Evolutionary conservation across 2,113 vertebrate species (phyloP).

Genomic region (Strigops habroptila): DNA sequence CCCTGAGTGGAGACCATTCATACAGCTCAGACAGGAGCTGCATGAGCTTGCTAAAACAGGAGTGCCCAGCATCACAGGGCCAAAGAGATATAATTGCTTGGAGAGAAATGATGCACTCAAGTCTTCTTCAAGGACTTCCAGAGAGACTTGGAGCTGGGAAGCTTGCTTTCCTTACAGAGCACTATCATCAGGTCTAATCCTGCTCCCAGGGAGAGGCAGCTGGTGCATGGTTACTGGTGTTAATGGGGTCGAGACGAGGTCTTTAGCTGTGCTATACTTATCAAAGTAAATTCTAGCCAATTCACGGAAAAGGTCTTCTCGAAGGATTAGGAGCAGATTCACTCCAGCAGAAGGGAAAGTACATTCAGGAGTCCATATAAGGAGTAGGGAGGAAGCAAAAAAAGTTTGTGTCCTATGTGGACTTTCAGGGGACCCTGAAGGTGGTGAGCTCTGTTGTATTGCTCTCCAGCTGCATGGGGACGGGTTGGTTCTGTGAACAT

Average conservation of each 20-base stretch:
- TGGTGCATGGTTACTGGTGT: not conserved
- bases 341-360: not conserved
- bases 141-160: not conserved
- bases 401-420: not conserved
- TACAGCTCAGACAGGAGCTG: not conserved
- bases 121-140: not conserved
- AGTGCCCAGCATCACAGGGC: not conserved
- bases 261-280: not conserved
- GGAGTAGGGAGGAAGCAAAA: not conserved
- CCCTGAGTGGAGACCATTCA: rapidly evolving
- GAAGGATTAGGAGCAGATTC: not conserved
- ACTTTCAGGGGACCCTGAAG: not conserved
- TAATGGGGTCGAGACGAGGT: not conserved
- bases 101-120: not conserved
- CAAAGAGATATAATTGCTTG: not conserved
- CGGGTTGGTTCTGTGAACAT: rapidly evolving
- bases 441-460: rapidly evolving
- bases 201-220: not conserved
- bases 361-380: not conserved
- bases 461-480: not conserved
- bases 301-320: not conserved
- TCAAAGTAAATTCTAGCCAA: not conserved
- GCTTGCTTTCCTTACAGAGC: not conserved
- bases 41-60: not conserved
- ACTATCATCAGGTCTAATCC: rapidly evolving